Base-by-base conservation (phyloP, 1,140 invertebrate species). In the Drosophila dunni region DNA sequence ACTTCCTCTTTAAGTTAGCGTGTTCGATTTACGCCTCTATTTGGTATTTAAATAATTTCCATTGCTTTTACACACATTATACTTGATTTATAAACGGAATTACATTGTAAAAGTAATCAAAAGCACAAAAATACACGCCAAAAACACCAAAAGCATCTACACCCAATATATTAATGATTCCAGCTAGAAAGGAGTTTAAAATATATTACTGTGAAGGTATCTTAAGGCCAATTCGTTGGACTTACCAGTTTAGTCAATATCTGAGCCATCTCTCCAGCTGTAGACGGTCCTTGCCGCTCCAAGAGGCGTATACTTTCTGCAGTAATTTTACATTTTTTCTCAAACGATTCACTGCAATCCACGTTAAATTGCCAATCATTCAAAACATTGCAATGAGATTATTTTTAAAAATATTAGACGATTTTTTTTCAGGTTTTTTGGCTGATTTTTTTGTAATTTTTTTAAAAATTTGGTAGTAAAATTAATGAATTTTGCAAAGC, bases 81-180 rank as follows among this genome's bases (percentile, higher is more conserved):
- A 29, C 48, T 33, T 13, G 11, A 33, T 20, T 62, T 50, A 38
- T 38, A 7, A 69, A 8, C 45, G 8, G 7, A 15, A 15, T 54
- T 11, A 38, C 20, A 50, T 51, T 58, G 51, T 65, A 72, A 72
- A 72, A 71, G 51, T 44, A 57, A 65, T 65, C 44, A 58, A 65
- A 57, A 66, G 15, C 1, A 33, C 15, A 20, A 20, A 48, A 48
- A 48, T 48, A 48, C 45, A 48, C 20, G 8, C 20, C 45, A 51
- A 51, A n/a, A n/a, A n/a, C 17, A 11, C 13, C 8, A 53, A 11
- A 53, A 33, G 13, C 15, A 42, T 42, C 11, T 42, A 42, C 33
- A 33, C 13, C 51, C 51, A 54, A 9, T 7, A 13, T 15, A 11
- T 38, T 51, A 11, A 13, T 3, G 10, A 20, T 48, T 7, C 7